phyloP scores from a whole-genome alignment of 1,140 invertebrate species.

The Eumeta japonica region DNA sequence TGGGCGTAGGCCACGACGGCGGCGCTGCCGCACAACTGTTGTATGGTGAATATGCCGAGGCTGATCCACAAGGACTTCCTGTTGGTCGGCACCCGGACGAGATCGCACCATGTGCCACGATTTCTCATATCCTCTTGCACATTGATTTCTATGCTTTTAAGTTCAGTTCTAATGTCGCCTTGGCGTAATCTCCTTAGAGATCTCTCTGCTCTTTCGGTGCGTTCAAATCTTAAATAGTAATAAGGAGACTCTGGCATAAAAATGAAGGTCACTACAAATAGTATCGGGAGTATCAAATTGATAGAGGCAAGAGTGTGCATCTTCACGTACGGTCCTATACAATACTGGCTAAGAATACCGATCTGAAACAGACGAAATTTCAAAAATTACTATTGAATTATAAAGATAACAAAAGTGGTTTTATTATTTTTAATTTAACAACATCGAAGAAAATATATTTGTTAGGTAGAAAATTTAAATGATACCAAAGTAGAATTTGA shows the following conservation, averaged over 20 bases:
- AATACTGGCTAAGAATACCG: slow-evolving; percentile 69
- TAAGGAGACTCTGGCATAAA: slow-evolving; percentile 64
- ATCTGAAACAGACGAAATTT: slow-evolving; percentile 57
- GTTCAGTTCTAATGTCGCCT: slow-evolving; percentile 61
- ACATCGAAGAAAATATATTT: no score
- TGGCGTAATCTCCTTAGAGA: slow-evolving; percentile 57
- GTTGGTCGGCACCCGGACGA: slow-evolving; percentile 63
- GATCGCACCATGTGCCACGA: slow-evolving; percentile 57
- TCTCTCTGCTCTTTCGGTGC: slow-evolving; percentile 51
- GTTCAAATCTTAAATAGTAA: slow-evolving; percentile 56
- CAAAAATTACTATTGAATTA: background rate
- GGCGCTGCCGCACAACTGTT: slow-evolving; percentile 74
- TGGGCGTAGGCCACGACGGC: slow-evolving; percentile 74
- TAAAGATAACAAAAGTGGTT: no score
- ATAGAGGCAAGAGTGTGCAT: slow-evolving; percentile 60
- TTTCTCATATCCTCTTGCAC: slow-evolving; percentile 59
- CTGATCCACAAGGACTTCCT: slow-evolving; percentile 64
- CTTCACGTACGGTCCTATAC: slow-evolving; percentile 63
- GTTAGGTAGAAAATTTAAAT: no score
- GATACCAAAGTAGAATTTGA: no score
- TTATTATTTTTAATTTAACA: no score
- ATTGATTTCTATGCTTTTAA: slow-evolving; percentile 63
- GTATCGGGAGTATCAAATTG: slow-evolving; percentile 58
- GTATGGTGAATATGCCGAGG: slow-evolving; percentile 66
- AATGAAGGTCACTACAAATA: slow-evolving; percentile 56